Conservation (phyloP, 2,888 invertebrate genomes). For the Lordiphosa andalusiaca region DNA sequence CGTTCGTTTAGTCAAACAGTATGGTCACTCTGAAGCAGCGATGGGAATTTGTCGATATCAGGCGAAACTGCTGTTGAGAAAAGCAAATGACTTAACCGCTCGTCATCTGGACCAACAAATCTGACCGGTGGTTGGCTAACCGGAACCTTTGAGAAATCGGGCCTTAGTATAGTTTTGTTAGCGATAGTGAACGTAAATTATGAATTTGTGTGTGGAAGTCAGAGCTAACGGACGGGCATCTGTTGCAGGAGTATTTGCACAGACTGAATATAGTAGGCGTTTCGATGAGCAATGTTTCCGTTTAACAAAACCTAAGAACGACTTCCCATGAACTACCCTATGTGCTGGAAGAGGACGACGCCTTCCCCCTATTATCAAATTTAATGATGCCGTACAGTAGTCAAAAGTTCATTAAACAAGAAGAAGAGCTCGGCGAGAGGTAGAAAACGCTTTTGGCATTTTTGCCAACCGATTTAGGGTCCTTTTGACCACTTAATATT, state of each 20-base stretch:
- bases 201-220: slow-evolving; percentile 14
- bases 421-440: slow-evolving; percentile 17
- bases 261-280: slow-evolving; percentile 3
- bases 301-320: neutral
- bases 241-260: slow-evolving; percentile 11
- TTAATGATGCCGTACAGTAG: neutral
- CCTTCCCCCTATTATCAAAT: slow-evolving; percentile 16
- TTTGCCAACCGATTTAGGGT: slow-evolving; percentile 4
- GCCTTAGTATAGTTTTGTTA: no score
- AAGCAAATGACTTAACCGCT: no score
- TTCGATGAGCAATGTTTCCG: slow-evolving; percentile 1
- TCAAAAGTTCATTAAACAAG: no score
- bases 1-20: no score
- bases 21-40: no score
- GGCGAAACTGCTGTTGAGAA: no score
- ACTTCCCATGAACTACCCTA: neutral
- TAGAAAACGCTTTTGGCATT: slow-evolving; percentile 1
- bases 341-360: slow-evolving; percentile 12
- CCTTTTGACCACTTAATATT: slow-evolving; percentile 7
- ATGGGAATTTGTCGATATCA: no score
- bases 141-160: no score
- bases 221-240: slow-evolving; percentile 15
- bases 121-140: no score
- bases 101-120: no score
- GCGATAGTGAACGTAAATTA: no score